phyloP scores from a whole-genome alignment of 1,140 invertebrate genomes.

The Propsilocerus akamusi region DNA sequence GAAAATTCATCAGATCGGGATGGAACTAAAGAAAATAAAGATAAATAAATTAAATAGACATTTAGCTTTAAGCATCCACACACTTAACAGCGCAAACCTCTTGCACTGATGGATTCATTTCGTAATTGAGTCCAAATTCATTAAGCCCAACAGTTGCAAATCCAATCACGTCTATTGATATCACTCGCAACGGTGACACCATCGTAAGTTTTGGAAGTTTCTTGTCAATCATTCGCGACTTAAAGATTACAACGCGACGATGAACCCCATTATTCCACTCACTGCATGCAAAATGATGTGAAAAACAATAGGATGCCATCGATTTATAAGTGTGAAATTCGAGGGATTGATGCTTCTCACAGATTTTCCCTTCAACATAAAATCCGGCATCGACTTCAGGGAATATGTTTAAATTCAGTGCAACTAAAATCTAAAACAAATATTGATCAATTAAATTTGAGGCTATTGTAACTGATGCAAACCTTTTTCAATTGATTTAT shows the following conservation, averaged over 20 bases:
- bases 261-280: not conserved
- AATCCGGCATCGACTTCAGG: not conserved
- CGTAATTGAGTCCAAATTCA: not conserved
- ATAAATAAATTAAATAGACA: not conserved
- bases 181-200: not conserved
- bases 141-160: not conserved
- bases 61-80: not conserved
- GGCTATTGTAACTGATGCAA: not conserved
- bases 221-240: not conserved
- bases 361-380: not conserved
- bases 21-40: not conserved
- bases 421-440: not conserved
- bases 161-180: not conserved
- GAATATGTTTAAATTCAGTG: not conserved
- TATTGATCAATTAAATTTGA: not conserved
- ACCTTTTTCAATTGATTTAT: not conserved
- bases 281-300: not conserved
- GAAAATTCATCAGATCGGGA: not conserved
- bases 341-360: not conserved
- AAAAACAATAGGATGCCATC: not conserved
- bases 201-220: too few species aligned
- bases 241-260: not conserved
- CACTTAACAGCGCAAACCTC: not conserved
- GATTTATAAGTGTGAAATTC: not conserved
- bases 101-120: not conserved